Conservation (phyloP, 1,140 invertebrate species). For the Drosophila albomicans region DNA sequence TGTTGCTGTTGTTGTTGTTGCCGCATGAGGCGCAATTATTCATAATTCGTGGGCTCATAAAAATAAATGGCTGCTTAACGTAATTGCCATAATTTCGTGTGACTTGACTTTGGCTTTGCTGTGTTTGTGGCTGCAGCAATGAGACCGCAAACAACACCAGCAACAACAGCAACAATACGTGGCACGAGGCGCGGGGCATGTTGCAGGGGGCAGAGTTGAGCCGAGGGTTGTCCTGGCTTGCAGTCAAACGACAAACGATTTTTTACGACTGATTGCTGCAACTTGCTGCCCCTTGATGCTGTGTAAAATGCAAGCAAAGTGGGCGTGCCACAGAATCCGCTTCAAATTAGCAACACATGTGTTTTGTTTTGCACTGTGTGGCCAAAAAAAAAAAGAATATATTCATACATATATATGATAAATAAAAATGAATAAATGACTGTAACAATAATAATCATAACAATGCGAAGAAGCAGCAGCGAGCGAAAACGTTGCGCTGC, state of each 20-base stretch:
- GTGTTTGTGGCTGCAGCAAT: conserved; percentile 20
- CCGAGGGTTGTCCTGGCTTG: conserved; percentile 50
- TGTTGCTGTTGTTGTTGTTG: conserved; percentile 22
- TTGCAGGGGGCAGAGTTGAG: background rate
- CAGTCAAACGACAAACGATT: conserved; percentile 37
- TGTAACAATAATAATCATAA: conserved; percentile 21
- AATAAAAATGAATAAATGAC: conserved; percentile 2
- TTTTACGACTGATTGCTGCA: conserved; percentile 33
- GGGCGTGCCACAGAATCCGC: conserved; percentile 61
- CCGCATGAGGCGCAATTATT: conserved; percentile 65
- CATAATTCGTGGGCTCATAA: conserved; percentile 82
- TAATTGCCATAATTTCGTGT: conserved; percentile 81
- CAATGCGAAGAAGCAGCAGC: conserved; percentile 2
- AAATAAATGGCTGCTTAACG: conserved; percentile 82
- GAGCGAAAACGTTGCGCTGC: conserved; percentile 53
- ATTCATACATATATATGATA: background rate
- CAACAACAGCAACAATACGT: conserved; percentile 17
- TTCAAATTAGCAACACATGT: conserved; percentile 73
- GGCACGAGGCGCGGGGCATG: background rate
- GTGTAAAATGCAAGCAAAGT: conserved; percentile 28
- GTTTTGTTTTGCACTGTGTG: conserved; percentile 29
- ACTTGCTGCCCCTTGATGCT: conserved; percentile 20
- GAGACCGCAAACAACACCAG: conserved; percentile 10
- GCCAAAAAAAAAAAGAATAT: background rate
- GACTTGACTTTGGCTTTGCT: conserved; percentile 62